phyloP scores from a whole-genome alignment of 1,140 invertebrate genomes.

The Daktulosphaira vitifoliae region DNA sequence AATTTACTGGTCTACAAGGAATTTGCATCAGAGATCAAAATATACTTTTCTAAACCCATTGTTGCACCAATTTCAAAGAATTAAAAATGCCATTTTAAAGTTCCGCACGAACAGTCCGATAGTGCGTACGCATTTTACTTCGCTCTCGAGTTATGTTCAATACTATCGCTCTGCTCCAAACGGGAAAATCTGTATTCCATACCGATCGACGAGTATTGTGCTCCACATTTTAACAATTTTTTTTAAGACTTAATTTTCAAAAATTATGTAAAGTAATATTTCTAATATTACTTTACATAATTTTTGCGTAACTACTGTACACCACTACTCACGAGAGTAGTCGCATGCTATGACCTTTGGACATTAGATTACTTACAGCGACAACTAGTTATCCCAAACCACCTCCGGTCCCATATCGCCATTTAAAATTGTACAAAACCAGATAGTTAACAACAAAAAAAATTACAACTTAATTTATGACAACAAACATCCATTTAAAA shows the following conservation, averaged over 20 bases:
- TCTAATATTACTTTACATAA: not conserved
- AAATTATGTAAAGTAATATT: not conserved
- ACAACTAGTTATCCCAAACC: not conserved
- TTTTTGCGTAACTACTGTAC: not conserved
- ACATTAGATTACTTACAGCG: not conserved
- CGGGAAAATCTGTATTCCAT: not conserved
- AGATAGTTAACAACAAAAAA: not conserved
- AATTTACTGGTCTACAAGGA: too few species aligned
- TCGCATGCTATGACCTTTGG: not conserved
- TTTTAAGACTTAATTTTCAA: not conserved
- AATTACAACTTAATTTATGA: not conserved
- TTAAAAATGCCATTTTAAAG: too few species aligned
- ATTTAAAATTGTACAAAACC: not conserved
- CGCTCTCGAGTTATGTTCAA: not conserved
- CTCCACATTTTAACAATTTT: not conserved
- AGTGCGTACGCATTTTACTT: not conserved
- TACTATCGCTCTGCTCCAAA: not conserved
- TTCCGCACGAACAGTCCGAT: not conserved
- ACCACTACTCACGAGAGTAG: not conserved
- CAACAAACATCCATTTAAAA: not conserved
- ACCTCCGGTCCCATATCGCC: not conserved
- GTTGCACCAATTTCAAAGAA: too few species aligned
- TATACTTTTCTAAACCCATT: too few species aligned
- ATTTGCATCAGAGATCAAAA: too few species aligned
- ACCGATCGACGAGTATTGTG: slow-evolving; percentile 1